Percentiles rank a stretch among this genome's conserved stretches.
Conservation (phyloP, 2,888 invertebrate species). For the Chalcosyrphus nemorum region DNA sequence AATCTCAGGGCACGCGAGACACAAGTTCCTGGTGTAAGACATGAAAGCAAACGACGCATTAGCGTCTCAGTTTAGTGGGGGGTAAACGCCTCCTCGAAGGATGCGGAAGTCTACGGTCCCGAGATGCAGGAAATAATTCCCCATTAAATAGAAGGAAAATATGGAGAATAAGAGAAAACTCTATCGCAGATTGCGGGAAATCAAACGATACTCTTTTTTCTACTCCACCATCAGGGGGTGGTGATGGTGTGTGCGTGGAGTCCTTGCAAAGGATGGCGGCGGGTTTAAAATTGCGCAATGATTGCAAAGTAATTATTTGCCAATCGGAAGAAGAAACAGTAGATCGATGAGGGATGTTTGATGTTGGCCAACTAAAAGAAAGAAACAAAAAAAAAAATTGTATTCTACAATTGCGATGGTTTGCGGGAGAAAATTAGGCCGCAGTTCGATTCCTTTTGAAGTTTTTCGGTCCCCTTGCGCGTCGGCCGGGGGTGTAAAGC, state of each 20-base stretch:
- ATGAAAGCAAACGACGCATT: slow-evolving; percentile 70
- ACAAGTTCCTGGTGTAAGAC: slow-evolving; percentile 62
- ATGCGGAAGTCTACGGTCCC: slow-evolving; percentile 67
- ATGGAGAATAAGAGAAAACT: slow-evolving; percentile 32
- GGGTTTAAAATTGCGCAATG: slow-evolving; percentile 64
- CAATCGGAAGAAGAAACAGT: slow-evolving; percentile 55
- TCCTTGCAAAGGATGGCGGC: neutral
- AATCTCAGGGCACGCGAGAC: slow-evolving; percentile 49
- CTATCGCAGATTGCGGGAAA: slow-evolving; percentile 63
- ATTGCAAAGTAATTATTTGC: slow-evolving; percentile 74
- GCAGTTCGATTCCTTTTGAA: slow-evolving; percentile 39
- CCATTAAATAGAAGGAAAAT: slow-evolving; percentile 54
- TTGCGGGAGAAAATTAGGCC: slow-evolving; percentile 40
- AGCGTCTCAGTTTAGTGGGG: slow-evolving; percentile 40
- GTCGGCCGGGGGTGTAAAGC: neutral
- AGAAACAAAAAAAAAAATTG: too few species aligned
- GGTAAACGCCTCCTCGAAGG: slow-evolving; percentile 42
- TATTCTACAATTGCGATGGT: slow-evolving; percentile 21
- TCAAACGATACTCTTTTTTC: slow-evolving; percentile 59
- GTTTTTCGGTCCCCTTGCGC: neutral
- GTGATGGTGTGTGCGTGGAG: neutral
- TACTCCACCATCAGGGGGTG: neutral
- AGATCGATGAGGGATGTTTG: slow-evolving; percentile 62
- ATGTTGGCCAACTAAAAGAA: slow-evolving; percentile 50
- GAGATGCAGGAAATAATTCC: slow-evolving; percentile 71